phyloP scores from a whole-genome alignment of 1,140 invertebrate species.

The Battus philenor region DNA sequence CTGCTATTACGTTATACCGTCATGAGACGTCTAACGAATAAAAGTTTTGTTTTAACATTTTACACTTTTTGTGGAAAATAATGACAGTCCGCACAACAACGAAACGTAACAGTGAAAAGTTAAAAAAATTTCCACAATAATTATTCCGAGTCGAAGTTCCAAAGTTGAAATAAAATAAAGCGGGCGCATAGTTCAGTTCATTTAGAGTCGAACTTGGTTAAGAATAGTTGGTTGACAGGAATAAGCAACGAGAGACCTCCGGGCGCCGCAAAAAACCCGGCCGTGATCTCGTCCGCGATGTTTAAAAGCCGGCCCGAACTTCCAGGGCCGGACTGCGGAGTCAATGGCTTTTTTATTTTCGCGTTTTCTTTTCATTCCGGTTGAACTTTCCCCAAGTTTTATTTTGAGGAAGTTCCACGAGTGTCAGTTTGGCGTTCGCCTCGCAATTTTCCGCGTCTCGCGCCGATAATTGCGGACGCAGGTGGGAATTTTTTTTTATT shows the following conservation, averaged over 20 bases:
- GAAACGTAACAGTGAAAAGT: conserved; percentile 1
- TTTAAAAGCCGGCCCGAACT: conserved; percentile 58
- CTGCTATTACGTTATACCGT: too few species aligned
- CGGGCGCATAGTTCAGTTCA: conserved; percentile 12
- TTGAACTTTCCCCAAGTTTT: conserved; percentile 69
- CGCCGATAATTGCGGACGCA: conserved; percentile 68
- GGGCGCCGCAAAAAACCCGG: conserved; percentile 46
- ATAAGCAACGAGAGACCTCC: conserved; percentile 41
- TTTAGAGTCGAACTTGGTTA: conserved; percentile 33
- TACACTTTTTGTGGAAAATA: too few species aligned
- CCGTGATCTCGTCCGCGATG: conserved; percentile 52
- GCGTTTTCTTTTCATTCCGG: conserved; percentile 69
- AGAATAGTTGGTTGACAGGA: conserved; percentile 61
- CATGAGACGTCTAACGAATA: too few species aligned
- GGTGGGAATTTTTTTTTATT: conserved; percentile 52
- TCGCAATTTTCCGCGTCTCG: conserved; percentile 65
- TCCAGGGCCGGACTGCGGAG: conserved; percentile 59
- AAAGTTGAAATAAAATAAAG: conserved; percentile 13
- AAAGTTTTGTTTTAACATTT: too few species aligned
- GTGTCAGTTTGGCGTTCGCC: conserved; percentile 67
- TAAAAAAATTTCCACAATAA: conserved; percentile 14
- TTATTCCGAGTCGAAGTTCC: conserved; percentile 10
- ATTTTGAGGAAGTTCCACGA: conserved; percentile 66
- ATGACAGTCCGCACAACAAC: too few species aligned
- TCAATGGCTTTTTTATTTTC: conserved; percentile 73